These are phyloP conservation scores for Plodia interpunctella DNA, from an alignment of 1,140 invertebrate species.

Conservation along the genomic window DNA sequence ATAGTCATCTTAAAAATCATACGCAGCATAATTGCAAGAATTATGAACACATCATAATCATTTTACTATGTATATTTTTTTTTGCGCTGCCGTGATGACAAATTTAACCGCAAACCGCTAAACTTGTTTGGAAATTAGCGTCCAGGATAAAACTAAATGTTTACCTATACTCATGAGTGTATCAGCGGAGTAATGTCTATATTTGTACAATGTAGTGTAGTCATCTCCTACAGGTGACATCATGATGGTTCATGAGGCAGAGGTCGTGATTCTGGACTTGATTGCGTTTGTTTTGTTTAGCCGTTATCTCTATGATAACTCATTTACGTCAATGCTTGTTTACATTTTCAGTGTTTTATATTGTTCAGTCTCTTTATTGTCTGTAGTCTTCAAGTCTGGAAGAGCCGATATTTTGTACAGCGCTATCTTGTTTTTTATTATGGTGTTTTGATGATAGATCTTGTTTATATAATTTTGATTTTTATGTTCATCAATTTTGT, in stretches of 20 bases:
- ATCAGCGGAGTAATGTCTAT: not conserved
- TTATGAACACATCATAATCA: no score
- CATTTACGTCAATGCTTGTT: conserved; percentile 12
- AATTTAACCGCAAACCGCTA: not conserved
- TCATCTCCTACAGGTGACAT: not conserved
- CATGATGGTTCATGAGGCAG: not conserved
- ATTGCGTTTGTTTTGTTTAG: conserved; percentile 6
- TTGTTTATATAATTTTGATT: no score
- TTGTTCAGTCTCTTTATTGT: not conserved
- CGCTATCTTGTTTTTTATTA: no score
- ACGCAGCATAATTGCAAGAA: no score
- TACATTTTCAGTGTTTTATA: conserved; percentile 8
- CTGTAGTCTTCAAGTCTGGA: not conserved
- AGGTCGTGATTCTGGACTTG: not conserved
- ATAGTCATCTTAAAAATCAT: no score
- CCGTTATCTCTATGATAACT: not conserved
- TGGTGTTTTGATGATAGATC: no score
- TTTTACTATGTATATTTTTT: no score
- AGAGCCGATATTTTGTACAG: conserved; percentile 1
- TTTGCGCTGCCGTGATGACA: not conserved
- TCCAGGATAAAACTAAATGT: not conserved
- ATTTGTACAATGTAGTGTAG: not conserved
- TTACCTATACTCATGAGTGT: not conserved
- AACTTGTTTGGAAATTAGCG: not conserved
- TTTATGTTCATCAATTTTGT: no score